Evolutionary conservation across 2,113 vertebrate genomes (phyloP).

Genomic region (Apteryx owenii): DNA sequence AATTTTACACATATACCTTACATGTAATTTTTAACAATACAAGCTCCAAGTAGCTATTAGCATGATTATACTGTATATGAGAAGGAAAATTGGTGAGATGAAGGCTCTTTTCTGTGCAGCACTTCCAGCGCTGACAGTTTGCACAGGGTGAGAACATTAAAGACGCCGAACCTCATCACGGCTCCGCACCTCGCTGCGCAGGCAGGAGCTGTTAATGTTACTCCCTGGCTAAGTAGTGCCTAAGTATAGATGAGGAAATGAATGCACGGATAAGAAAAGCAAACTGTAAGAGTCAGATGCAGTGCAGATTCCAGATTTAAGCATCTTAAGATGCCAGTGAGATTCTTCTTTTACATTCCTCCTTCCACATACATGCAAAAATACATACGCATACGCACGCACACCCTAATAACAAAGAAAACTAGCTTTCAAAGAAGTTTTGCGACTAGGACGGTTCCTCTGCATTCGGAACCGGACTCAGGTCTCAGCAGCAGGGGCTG

Average conservation of each 20-base stretch:
- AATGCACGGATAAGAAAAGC: slow-evolving; percentile 52
- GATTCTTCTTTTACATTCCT: slow-evolving; percentile 55
- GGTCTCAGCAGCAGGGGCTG: not conserved
- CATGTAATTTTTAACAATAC: not conserved
- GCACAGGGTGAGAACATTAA: not conserved
- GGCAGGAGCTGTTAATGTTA: not conserved
- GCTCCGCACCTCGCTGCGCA: slow-evolving; percentile 32
- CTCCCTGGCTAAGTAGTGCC: slow-evolving; percentile 52
- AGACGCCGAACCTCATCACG: not conserved
- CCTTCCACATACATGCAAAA: not conserved
- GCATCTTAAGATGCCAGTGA: slow-evolving; percentile 79
- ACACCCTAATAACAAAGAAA: not conserved
- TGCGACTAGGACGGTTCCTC: not conserved
- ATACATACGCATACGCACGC: fast-evolving
- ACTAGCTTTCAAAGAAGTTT: not conserved
- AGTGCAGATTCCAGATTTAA: slow-evolving; percentile 68
- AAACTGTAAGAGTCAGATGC: slow-evolving; percentile 72
- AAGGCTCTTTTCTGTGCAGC: no score
- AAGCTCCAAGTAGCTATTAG: not conserved
- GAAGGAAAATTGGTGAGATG: not conserved
- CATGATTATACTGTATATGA: not conserved
- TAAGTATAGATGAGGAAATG: slow-evolving; percentile 49
- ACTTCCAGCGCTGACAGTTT: no score
- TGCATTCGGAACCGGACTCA: not conserved
- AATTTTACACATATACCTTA: not conserved